Percentiles rank a stretch among this genome's conserved stretches.
Conservation (phyloP, 2,797 vertebrate species). For the Fistularia tabacaria region DNA sequence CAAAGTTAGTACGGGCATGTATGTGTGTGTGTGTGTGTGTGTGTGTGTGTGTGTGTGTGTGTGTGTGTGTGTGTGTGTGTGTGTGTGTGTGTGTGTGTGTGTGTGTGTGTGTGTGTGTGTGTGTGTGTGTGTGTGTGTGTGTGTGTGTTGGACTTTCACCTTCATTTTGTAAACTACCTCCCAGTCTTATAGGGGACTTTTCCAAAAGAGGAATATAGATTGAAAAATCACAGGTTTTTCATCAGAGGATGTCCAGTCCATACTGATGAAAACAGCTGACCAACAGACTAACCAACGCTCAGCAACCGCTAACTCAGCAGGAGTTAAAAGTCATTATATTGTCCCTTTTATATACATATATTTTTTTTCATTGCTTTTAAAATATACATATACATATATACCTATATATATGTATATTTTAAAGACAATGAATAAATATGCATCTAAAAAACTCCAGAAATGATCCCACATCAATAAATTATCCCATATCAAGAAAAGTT, state of each 20-base stretch:
- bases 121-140: not conserved
- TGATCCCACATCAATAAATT: too few relatives aligned
- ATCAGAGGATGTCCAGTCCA: conserved; percentile 9
- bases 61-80: not conserved
- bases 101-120: too few relatives aligned
- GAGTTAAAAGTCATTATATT: conserved; percentile 18
- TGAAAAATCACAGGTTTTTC: conserved; percentile 10
- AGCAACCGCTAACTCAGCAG: conserved; percentile 5
- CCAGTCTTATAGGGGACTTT: conserved; percentile 13
- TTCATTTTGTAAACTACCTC: conserved; percentile 27
- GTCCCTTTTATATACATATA: too few relatives aligned
- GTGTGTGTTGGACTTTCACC: not conserved
- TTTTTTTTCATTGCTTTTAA: too few relatives aligned
- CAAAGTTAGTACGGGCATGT: conserved; percentile 21
- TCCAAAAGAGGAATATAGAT: conserved; percentile 1
- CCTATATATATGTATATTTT: too few relatives aligned
- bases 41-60: not conserved
- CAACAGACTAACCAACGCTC: conserved; percentile 8
- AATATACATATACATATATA: too few relatives aligned
- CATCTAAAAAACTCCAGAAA: too few relatives aligned
- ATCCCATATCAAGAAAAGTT: too few relatives aligned
- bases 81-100: too few relatives aligned
- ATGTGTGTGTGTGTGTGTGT: too few relatives aligned
- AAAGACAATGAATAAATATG: too few relatives aligned
- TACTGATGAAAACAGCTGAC: conserved; percentile 11